phyloP scores from a whole-genome alignment of 2,888 invertebrate species.

The Tridacna crocea region DNA sequence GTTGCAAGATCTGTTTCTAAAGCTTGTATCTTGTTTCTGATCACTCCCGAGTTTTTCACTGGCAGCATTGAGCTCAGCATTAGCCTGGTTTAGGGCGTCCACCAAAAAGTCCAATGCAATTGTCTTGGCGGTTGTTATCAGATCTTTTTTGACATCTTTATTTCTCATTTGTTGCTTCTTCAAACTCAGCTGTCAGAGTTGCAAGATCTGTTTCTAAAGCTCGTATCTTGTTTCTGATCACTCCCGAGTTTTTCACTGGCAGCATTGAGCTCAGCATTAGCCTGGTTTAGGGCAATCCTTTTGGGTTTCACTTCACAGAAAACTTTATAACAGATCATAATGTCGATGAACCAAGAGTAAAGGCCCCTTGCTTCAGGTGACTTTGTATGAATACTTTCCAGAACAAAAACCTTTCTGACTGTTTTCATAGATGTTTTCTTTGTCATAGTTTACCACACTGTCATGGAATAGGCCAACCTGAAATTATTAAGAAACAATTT shows the following conservation, averaged over 20 bases:
- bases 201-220: constrained; percentile 94
- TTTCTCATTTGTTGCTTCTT: constrained; percentile 93
- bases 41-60: constrained; percentile 93
- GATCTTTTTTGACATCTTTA: constrained; percentile 96
- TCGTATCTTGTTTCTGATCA: constrained; percentile 94
- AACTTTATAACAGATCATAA: constrained; percentile 96
- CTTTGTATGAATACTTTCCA: constrained; percentile 95
- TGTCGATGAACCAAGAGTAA: constrained; percentile 98
- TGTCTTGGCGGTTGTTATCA: constrained; percentile 95
- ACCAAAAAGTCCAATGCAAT: constrained; percentile 94
- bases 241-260: constrained; percentile 94
- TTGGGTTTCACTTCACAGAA: constrained; percentile 98
- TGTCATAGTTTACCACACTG: constrained; percentile 94
- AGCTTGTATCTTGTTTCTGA: constrained; percentile 94
- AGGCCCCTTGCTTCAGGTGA: constrained; percentile 97
- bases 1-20: constrained; percentile 94
- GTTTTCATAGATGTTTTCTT: constrained; percentile 97
- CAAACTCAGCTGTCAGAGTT: constrained; percentile 96
- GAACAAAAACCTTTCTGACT: constrained; percentile 98
- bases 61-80: constrained; percentile 95
- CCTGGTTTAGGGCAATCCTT: constrained; percentile 94
- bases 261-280: constrained; percentile 95
- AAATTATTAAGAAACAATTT: too few species aligned
- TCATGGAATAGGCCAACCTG: constrained; percentile 89
- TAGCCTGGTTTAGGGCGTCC: constrained; percentile 95